Base-by-base conservation (phyloP, 2,888 invertebrate species). In the Phalangium opilio region DNA sequence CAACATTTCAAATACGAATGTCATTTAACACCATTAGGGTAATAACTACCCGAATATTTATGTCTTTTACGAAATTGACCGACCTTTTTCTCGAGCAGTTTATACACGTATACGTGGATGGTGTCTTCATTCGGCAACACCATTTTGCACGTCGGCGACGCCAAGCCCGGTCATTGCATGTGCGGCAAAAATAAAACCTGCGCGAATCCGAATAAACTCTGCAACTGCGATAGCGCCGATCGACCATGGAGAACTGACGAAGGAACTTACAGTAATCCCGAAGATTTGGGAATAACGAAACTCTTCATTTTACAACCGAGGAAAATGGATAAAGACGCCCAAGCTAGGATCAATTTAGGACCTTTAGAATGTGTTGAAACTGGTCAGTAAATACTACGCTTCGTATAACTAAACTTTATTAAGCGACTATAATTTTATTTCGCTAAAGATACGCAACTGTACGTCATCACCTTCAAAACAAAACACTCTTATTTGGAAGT, bases 321-420 rank as follows among this genome's bases (percentile, higher is more conserved):
- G 57, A 79, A 83, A 63, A 68, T 86, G 53, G 79, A 81, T 44
- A 78, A 79, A 55, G 83, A 86, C 62, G 83, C 86, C 2, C 79
- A 82, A 57, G 87, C 85, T 1, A 73, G 86, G 57, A 83, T 93
- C 42, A 89, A 89, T 1, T 68, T 91, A 44, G 90, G 90, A 3
- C 85, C 90, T 1, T 69, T 93, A 57, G 85, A 87, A 67, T 93
- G 91, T 68, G 87, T 89, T 46, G 90, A 90, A 73, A 89, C 89
- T 49, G 87, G 90, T 90, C 70, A 74, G 79, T 71, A 50, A 35
- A 19, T 10, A 10, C 12, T 36, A 12, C 7, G 15, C 27, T 27
- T 8, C 10, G 15, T 27, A 20, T 35, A 43, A 20, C 14, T n/a
- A n/a, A n/a, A n/a, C n/a, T 12, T 12, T 48, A 2, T 32, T 1